These are phyloP conservation scores for Tenthredo distinguenda DNA, from an alignment of 2,888 invertebrate species.

Conservation along the genomic window DNA sequence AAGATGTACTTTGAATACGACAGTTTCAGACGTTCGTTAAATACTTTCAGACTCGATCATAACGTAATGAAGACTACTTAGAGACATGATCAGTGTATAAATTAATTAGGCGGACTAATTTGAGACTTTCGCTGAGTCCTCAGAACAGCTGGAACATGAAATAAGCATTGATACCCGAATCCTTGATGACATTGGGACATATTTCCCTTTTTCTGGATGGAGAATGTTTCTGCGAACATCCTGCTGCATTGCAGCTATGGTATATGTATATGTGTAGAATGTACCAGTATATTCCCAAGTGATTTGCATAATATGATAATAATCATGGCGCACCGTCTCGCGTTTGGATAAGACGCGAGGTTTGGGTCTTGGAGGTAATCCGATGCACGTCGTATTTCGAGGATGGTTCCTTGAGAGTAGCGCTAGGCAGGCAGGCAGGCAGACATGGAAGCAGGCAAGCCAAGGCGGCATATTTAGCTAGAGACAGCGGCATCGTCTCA, in stretches of 20 bases:
- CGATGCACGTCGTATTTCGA: constrained; percentile 50
- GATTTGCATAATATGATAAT: constrained; percentile 49
- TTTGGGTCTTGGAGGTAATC: constrained; percentile 34
- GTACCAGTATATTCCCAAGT: constrained; percentile 20
- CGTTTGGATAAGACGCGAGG: constrained; percentile 34
- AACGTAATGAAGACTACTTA: not conserved
- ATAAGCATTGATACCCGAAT: not conserved
- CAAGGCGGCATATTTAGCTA: constrained; percentile 39
- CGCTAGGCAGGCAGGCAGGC: constrained; percentile 15
- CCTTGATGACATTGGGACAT: not conserved
- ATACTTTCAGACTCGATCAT: not conserved
- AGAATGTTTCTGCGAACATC: not conserved
- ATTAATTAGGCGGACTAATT: not conserved
- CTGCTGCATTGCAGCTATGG: not conserved
- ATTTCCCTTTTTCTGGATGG: not conserved
- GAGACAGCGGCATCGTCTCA: constrained; percentile 40
- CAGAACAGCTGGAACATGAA: not conserved
- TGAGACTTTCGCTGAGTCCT: not conserved
- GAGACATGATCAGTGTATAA: not conserved
- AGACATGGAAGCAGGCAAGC: not conserved
- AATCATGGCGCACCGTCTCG: constrained; percentile 32
- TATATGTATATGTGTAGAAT: not conserved
- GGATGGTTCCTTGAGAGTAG: constrained; percentile 20
- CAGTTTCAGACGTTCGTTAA: not conserved
- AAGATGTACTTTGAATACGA: not conserved